A percentile compares a stretch with the other conserved stretches of the same genome.
phyloP scores from a whole-genome alignment of 2,113 vertebrate species.

The Callocephalon fimbriatum region DNA sequence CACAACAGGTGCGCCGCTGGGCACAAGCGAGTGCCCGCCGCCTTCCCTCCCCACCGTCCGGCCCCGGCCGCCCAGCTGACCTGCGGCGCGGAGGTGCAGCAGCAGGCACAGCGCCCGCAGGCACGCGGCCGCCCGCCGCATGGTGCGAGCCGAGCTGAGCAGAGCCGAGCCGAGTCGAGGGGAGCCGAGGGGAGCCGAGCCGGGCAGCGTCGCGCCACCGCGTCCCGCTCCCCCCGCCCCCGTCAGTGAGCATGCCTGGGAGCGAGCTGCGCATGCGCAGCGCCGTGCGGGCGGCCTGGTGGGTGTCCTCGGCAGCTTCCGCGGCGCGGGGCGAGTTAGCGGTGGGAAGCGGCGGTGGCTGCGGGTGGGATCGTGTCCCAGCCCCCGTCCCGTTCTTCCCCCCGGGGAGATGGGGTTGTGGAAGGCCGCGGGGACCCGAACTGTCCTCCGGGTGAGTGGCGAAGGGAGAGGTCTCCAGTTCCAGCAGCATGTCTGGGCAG shows the following conservation, averaged over 20 bases:
- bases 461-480: background rate
- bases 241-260: constrained; percentile 55
- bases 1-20: constrained; percentile 24
- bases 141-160: constrained; percentile 18
- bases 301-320: background rate
- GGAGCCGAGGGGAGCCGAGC: background rate
- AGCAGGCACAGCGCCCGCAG: constrained; percentile 69
- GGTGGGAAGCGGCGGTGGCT: rapidly evolving
- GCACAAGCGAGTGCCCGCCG: background rate
- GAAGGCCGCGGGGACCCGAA: background rate
- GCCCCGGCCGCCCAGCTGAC: constrained; percentile 62
- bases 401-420: background rate
- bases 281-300: background rate
- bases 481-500: background rate
- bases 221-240: constrained; percentile 2
- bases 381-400: background rate
- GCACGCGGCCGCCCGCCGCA: constrained; percentile 58
- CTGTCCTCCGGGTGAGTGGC: background rate
- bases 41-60: background rate
- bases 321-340: rapidly evolving
- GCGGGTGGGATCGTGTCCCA: rapidly evolving
- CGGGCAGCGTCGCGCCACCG: background rate
- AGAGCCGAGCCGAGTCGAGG: background rate
- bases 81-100: constrained; percentile 75
- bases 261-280: constrained; percentile 34